Evolutionary conservation across 2,888 invertebrate species (phyloP), one percentile per base, ranked within the genome.

Genomic region (Rhorus exstirpatorius): DNA sequence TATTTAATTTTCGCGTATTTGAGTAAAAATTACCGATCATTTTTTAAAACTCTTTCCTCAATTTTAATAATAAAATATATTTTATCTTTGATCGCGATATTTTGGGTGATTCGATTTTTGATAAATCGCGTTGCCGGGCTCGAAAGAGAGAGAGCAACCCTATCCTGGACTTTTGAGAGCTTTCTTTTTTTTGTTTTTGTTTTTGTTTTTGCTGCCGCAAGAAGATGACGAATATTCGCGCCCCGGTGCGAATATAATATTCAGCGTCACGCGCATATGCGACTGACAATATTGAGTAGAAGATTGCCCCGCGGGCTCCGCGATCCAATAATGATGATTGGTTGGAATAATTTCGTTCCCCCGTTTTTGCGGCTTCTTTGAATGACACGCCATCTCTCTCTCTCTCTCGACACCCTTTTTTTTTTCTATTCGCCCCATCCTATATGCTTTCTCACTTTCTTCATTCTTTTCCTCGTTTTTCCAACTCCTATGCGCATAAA

Each of bases 311-410:
- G 67, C 76, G 84, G 70, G 86, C 79, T 85, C n/a, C 85, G 84
- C 79, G 85, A 83, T 86, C 12, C 63, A 88, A 89, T 91, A 91
- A 92, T 92, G 90, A 91, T 90, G 90, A 90, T 90, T 88, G 91
- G 88, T 86, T 87, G 85, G 87, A 89, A 90, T 90, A 91, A 91
- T 91, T 91, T 91, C 87, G 80, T 86, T 85, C n/a, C n/a, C 81
- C 84, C 61, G 41, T 71, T 80, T 86, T 83, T 85, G 91, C 91
- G 89, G 91, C 89, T 89, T 90, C 91, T 92, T 92, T 92, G 90
- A 91, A 83, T 91, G 91, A 91, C 90, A 89, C 90, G 90, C 89
- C 83, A 89, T 87, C 84, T 60, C 81, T 78, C 65, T 86, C n/a
- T n/a, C n/a, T n/a, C n/a, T n/a, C n/a, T n/a, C n/a, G n/a, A 67